phyloP scores from a whole-genome alignment of 2,797 vertebrate genomes.

The Schizopygopsis malacanthus region DNA sequence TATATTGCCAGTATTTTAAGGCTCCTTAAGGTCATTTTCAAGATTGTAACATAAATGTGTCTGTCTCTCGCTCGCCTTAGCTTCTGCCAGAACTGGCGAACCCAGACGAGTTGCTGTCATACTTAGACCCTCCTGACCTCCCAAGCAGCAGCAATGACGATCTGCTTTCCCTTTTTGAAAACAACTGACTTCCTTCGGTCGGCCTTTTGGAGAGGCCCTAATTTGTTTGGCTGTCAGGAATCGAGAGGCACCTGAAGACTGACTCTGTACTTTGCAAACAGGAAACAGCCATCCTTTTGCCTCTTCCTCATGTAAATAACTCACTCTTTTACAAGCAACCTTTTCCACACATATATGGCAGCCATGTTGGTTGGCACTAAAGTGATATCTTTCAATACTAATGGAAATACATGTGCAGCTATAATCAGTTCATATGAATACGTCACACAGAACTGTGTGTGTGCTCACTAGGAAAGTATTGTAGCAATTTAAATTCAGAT shows the following conservation, averaged over 20 bases:
- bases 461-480: slow-evolving; percentile 77
- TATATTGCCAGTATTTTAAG: neutral
- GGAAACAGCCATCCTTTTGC: slow-evolving; percentile 65
- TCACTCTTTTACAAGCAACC: slow-evolving; percentile 79
- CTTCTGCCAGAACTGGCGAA: slow-evolving; percentile 98
- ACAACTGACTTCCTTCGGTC: slow-evolving; percentile 85
- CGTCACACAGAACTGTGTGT: slow-evolving; percentile 78
- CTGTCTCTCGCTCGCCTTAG: slow-evolving; percentile 70
- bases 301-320: slow-evolving; percentile 83
- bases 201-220: slow-evolving; percentile 51
- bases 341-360: slow-evolving; percentile 75
- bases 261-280: slow-evolving; percentile 66
- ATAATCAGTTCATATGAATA: slow-evolving; percentile 78
- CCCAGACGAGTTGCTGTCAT: slow-evolving; percentile 96
- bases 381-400: slow-evolving; percentile 80
- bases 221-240: slow-evolving; percentile 74
- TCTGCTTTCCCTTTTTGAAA: slow-evolving; percentile 98
- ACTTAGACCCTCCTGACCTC: slow-evolving; percentile 97
- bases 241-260: slow-evolving; percentile 72
- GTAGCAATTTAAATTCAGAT: slow-evolving; percentile 74
- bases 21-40: neutral
- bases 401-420: slow-evolving; percentile 85
- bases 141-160: slow-evolving; percentile 99
- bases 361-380: slow-evolving; percentile 81
- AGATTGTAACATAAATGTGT: neutral